phyloP scores from a whole-genome alignment of 1,140 invertebrate species.

The Scaptodrosophila lebanonensis region DNA sequence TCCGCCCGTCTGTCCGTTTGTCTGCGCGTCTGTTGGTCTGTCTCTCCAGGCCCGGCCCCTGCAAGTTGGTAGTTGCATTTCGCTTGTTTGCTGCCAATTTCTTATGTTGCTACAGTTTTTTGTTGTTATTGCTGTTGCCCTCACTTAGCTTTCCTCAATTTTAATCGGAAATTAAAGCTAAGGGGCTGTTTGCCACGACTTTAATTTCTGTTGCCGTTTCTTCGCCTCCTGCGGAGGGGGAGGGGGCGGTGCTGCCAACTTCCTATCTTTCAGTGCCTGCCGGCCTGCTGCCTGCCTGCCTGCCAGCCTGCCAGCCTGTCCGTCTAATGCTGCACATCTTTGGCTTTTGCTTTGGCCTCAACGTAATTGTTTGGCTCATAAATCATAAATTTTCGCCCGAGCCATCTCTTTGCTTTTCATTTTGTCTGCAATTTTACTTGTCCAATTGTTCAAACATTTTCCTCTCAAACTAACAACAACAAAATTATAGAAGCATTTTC shows the following conservation, averaged over 20 bases:
- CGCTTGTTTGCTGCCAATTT: slow-evolving; percentile 40
- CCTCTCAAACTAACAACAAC: slow-evolving; percentile 5
- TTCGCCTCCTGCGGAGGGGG: slow-evolving; percentile 24
- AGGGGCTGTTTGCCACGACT: slow-evolving; percentile 63
- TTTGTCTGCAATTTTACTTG: slow-evolving; percentile 64
- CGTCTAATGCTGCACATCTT: slow-evolving; percentile 61
- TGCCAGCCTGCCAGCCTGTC: slow-evolving; percentile 11
- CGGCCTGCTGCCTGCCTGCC: slow-evolving; percentile 5
- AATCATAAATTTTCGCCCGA: slow-evolving; percentile 60
- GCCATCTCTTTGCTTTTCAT: slow-evolving; percentile 44
- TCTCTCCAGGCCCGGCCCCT: no score
- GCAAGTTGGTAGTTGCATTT: slow-evolving; percentile 66
- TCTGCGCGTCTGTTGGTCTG: slow-evolving; percentile 36
- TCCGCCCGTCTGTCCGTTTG: not conserved
- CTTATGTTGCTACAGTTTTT: slow-evolving; percentile 29
- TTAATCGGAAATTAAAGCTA: slow-evolving; percentile 76
- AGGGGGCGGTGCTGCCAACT: not conserved
- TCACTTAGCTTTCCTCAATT: slow-evolving; percentile 43
- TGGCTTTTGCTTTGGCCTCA: slow-evolving; percentile 14
- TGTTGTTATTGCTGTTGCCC: slow-evolving; percentile 24
- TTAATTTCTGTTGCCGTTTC: slow-evolving; percentile 67
- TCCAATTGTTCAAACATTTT: slow-evolving; percentile 26
- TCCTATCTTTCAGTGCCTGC: not conserved
- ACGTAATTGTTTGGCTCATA: slow-evolving; percentile 67
- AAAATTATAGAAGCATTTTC: slow-evolving; percentile 30